Evolutionary conservation across 2,888 invertebrate species (phyloP), one percentile per base, ranked within the genome.

Genomic region (Hydrotaea diabolus): DNA sequence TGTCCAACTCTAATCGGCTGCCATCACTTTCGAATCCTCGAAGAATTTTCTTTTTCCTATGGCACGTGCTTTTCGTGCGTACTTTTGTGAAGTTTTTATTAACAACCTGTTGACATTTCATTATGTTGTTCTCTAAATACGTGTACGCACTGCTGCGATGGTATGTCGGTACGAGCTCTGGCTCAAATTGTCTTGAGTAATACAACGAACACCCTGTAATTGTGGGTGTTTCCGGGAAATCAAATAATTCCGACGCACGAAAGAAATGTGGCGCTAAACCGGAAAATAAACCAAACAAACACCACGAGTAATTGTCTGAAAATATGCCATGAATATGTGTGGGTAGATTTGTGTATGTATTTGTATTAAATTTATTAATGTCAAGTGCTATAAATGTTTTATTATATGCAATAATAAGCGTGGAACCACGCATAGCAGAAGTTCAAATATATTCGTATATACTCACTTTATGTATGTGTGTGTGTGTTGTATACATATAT

Each of bases 381-480:
- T 66, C 19, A 43, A 43, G 2, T 43, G 11, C 39, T 66, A 66
- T 66, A 66, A 66, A 66, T 66, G 19, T 66, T 39, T 66, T 19
- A n/a, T n/a, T n/a, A 39, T 66, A 21, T 43, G 15, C 17, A 31
- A 8, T 43, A n/a, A 43, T 43, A 21, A 11, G 1, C 17, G 36
- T n/a, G 15, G 15, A 17, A 17, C 17, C 36, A 36, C 31, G 26
- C 11, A 21, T 59, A 26, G n/a, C n/a, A n/a, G 15, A 59, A 26
- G 59, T 23, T 66, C 31, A 31, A 31, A 31, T 4, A 69, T 69
- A 21, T 69, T 43, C 69, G 21, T 15, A 69, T 69, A 21, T 69
- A 69, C 69, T 69, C 15, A 69, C 69, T 46, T 69, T 69, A 69
- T 69, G 43, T 69, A 23, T 62, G 26, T 62, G 62, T 59, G 31